Base-by-base conservation (phyloP, 1,140 invertebrate species). In the Aphis craccivora region DNA sequence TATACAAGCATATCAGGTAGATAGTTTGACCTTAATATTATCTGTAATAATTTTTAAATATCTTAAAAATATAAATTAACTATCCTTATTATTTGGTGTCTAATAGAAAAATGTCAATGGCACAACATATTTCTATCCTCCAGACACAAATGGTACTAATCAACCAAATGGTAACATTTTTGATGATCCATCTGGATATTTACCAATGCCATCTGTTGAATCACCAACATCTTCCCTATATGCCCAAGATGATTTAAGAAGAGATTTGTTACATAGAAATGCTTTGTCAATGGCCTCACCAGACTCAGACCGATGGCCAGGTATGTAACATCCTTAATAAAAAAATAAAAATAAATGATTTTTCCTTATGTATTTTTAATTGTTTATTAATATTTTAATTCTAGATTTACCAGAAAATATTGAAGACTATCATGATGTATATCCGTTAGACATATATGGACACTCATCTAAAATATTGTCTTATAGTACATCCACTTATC, bases 371-470 rank as follows among this genome's bases (percentile, higher is more conserved):
- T 25, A 35, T 76, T 51, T 37, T 60, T 91, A 48, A 55, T 43
- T 11, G 23, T 7, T 67, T 81, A n/a, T 30, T 48, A 35, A 83
- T 95, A 94, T 95, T 55, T 94, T 96, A 35, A 95, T 95, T 95
- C 37, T 95, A 96, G 98, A 99, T 95, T 95, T 99, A 93, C 98
- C 98, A 1, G 95, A 96, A 93, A 97, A 98, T 95, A 97, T 99
- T 91, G 98, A 99, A 94, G 98, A 97, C 95, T 99, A 99, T 95
- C 97, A 98, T 93, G 98, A 99, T 90, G 95, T 99, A 43, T 97
- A 97, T 94, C 98, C 98, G 0, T 95, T 99, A 90, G 98, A 99
- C 95, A 95, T 95, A n/a, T 95, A 96, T 9, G 95, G 95, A 25
- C 86, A 95, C n/a, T 94, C 95, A 53, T 95, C 95, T 90, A 94